phyloP scores from a whole-genome alignment of 2,797 vertebrate species.

The Sus cebifrons region DNA sequence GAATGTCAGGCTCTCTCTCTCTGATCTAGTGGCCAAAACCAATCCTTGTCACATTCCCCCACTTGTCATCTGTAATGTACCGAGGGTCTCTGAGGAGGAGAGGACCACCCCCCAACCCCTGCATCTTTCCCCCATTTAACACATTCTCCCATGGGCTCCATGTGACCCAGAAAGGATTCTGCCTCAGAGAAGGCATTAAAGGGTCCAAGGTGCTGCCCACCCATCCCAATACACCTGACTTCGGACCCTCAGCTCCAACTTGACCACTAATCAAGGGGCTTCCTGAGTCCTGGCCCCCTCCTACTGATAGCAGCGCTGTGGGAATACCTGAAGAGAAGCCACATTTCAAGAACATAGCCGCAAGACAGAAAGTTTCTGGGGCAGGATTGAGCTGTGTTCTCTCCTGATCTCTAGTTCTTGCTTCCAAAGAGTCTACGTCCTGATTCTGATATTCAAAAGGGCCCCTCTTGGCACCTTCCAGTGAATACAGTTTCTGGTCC shows the following conservation, averaged over 20 bases:
- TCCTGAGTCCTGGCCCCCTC: not conserved
- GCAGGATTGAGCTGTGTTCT: not conserved
- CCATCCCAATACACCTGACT: not conserved
- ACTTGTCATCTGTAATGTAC: not conserved
- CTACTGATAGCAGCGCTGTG: not conserved
- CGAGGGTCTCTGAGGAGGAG: not conserved
- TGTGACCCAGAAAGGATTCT: not conserved
- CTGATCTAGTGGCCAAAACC: not conserved
- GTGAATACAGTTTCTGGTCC: not conserved
- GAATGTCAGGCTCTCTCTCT: not conserved
- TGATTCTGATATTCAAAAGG: not conserved
- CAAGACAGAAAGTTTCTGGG: not conserved
- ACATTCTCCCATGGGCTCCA: not conserved
- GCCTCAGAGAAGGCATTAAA: not conserved
- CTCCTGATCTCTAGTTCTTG: not conserved
- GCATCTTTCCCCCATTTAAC: not conserved
- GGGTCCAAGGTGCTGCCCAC: not conserved
- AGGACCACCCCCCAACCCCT: not conserved
- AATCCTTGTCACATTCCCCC: not conserved
- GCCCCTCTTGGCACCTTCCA: not conserved
- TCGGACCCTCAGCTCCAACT: not conserved
- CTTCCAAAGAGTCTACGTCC: not conserved
- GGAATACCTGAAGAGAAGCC: not conserved
- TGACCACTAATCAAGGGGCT: not conserved
- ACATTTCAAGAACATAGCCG: not conserved